phyloP scores from a whole-genome alignment of 1,140 invertebrate genomes.

The Caenorhabditis briggsae region DNA sequence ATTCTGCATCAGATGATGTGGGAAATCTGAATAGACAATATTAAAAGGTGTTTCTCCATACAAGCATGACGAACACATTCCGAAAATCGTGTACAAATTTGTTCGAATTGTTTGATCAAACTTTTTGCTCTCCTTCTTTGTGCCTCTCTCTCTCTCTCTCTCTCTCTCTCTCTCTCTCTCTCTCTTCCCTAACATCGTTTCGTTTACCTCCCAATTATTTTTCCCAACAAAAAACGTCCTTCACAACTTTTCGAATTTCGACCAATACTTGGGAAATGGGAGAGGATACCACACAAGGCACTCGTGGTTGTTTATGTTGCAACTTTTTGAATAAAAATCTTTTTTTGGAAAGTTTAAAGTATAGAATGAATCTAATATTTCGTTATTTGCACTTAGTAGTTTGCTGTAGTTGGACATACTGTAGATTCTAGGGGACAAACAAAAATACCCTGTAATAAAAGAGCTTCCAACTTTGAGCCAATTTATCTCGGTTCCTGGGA shows the following conservation, averaged over 20 bases:
- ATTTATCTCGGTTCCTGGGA: too few relatives aligned
- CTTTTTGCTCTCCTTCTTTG: too few relatives aligned
- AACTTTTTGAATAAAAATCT: background rate
- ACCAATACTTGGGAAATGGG: constrained; percentile 30
- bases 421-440: too few relatives aligned
- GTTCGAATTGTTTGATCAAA: constrained; percentile 39
- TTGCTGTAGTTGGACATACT: too few relatives aligned
- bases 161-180: background rate
- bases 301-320: background rate
- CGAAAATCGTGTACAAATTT: constrained; percentile 25
- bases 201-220: background rate
- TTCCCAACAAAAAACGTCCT: constrained; percentile 49
- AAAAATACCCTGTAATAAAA: too few relatives aligned
- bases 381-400: too few relatives aligned
- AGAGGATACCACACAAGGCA: constrained; percentile 3
- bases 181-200: background rate
- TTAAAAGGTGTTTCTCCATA: background rate
- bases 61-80: background rate
- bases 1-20: constrained; percentile 8
- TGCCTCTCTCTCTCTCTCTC: background rate
- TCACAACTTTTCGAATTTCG: constrained; percentile 42
- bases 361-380: too few relatives aligned
- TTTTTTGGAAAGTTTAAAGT: background rate
- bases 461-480: too few relatives aligned
- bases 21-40: background rate